Evolutionary conservation across 1,140 invertebrate genomes (phyloP).

Genomic region (Orchesella cincta): DNA sequence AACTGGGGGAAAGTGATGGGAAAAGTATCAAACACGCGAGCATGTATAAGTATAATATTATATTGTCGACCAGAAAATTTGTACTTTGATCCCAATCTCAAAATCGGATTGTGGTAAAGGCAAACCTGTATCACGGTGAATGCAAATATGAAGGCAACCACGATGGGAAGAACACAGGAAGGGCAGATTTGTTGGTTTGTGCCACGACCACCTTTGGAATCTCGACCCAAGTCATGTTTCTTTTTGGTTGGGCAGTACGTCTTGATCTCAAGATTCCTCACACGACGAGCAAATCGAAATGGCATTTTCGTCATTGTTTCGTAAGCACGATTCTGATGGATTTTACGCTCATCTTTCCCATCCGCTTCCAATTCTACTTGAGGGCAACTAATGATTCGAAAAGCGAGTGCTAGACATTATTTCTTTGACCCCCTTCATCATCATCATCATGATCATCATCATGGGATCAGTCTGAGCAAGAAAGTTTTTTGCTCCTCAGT

Average conservation of each 20-base stretch:
- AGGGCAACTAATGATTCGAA: too few species aligned
- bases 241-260: conserved; percentile 10
- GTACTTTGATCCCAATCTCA: neutral
- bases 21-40: too few species aligned
- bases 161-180: conserved; percentile 42
- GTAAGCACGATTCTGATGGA: too few species aligned
- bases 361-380: too few species aligned
- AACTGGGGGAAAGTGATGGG: conserved; percentile 31
- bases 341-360: too few species aligned
- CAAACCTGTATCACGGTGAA: conserved; percentile 46
- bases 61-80: too few species aligned
- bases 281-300: neutral
- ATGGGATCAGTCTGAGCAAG: too few species aligned
- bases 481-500: too few species aligned
- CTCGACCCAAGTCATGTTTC: neutral
- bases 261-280: conserved; percentile 6
- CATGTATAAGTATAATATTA: too few species aligned
- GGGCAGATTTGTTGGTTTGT: conserved; percentile 22
- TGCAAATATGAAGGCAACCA: conserved; percentile 44
- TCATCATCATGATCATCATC: too few species aligned
- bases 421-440: too few species aligned
- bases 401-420: too few species aligned
- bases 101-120: neutral
- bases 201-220: neutral
- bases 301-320: conserved; percentile 8